phyloP scores from a whole-genome alignment of 2,888 invertebrate genomes.

The Eurytoma californica region DNA sequence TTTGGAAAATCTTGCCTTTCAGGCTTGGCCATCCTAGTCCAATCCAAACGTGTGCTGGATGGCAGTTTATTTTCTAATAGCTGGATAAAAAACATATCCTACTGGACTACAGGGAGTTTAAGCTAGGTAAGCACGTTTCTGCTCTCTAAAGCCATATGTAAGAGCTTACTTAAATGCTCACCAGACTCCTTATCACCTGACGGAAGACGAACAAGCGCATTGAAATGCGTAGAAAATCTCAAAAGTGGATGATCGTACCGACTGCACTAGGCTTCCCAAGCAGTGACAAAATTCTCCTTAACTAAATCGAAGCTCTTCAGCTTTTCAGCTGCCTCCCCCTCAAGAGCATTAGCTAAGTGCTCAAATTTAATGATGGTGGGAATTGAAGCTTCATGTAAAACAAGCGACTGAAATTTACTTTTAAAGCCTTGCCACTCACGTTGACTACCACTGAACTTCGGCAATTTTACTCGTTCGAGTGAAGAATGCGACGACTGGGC shows the following conservation, averaged over 20 bases:
- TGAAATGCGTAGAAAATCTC: no score
- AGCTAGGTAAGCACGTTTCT: no score
- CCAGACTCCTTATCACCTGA: no score
- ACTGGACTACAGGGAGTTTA: no score
- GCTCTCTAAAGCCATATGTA: neutral
- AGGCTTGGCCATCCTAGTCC: neutral
- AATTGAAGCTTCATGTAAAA: neutral
- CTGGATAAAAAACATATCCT: neutral
- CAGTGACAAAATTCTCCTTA: no score
- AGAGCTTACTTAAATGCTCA: neutral
- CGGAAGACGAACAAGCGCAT: no score
- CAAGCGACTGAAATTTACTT: slow-evolving; percentile 5
- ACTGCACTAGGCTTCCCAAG: no score
- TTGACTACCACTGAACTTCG: neutral
- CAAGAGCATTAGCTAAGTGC: neutral
- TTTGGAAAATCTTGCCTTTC: neutral
- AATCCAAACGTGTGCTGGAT: neutral
- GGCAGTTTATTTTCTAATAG: neutral
- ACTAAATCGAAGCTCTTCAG: no score
- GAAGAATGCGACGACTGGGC: no score
- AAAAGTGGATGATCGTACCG: no score
- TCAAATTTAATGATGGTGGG: neutral
- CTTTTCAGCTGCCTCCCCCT: neutral
- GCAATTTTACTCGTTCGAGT: neutral
- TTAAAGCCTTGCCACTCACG: neutral